Base-by-base conservation (phyloP, 30 jellyfish, hydroid and myxozoan genomes). In the Sanderia malayensis region DNA sequence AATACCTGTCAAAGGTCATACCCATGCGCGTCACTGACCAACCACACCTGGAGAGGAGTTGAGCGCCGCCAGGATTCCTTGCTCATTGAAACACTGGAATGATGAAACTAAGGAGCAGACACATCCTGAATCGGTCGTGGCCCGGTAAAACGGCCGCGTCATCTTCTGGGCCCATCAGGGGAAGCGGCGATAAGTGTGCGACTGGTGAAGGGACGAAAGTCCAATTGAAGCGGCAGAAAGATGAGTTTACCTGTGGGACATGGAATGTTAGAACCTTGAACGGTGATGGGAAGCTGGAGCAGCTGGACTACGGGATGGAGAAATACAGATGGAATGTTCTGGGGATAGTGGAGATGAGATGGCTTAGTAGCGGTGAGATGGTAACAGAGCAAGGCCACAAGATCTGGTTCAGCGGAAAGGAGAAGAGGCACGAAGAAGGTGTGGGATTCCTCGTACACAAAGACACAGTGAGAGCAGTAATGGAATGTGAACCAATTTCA, bases 381-480 rank as follows among this genome's bases (percentile, higher is more conserved):
- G 9, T 10, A 15, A 17, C 67, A 10, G 81, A 44, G 13, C 46
- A 28, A 11, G 82, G 82, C 21, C 26, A 70, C n/a, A 28, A 22
- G 29, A 24, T 70, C 15, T 44, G 47, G 46, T 58, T 10, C 29
- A 19, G 67, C 76, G 79, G 82, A 1, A 31, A 41, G 46, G 82
- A 70, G 17, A 34, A 70, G 22, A 27, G 15, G 22, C 82, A 44
- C 34, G 46, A 29, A 47, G 25, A 47, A 70, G 82, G 82, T n/a
- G 82, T 70, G 18, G 82, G 82, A n/a, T 70, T 70, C 33, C 34
- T 70, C 11, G 27, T 67, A 76, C 19, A n/a, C 59, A 67, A 41
- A 30, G 25, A 67, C 6, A 15, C 74, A 13, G 34, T 11, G 22
- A 32, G 46, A 19, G 17, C 20, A 37, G 76, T 70, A 13, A 20